These are phyloP conservation scores for Austrolebias charrua DNA, from an alignment of 2,797 vertebrate genomes.

Conservation along the genomic window DNA sequence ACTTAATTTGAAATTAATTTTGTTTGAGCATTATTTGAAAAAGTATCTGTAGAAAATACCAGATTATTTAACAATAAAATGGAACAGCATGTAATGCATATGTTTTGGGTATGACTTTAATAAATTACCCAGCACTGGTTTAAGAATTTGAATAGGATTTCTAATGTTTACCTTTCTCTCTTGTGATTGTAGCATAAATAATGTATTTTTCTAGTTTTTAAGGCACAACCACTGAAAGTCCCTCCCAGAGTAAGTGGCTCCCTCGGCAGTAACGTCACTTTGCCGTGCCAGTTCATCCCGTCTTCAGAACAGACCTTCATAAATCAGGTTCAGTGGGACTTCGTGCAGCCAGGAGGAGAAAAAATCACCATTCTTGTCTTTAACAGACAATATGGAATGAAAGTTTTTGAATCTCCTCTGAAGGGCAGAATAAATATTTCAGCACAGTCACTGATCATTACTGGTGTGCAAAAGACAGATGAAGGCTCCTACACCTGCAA, in stretches of 20 bases:
- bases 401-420: rapidly evolving
- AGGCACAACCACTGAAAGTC: slow-evolving; percentile 2
- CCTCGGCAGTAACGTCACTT: slow-evolving; percentile 30
- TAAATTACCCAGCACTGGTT: too few relatives aligned
- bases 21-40: too few relatives aligned
- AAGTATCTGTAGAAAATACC: not conserved
- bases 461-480: slow-evolving; percentile 30
- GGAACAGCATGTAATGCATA: not conserved
- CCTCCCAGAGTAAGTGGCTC: slow-evolving; percentile 34
- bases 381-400: rapidly evolving
- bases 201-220: slow-evolving; percentile 21
- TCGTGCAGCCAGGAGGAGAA: rapidly evolving
- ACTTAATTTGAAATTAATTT: too few relatives aligned
- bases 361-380: not conserved
- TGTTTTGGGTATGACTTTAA: not conserved
- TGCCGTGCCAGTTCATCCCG: slow-evolving; percentile 35
- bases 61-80: not conserved
- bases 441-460: slow-evolving; percentile 46
- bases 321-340: slow-evolving; percentile 33
- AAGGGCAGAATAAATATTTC: slow-evolving; percentile 11
- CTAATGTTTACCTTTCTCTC: not conserved
- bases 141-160: not conserved
- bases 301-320: rapidly evolving
- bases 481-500: slow-evolving; percentile 41
- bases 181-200: rapidly evolving